Evolutionary conservation across 2,113 vertebrate genomes (phyloP).

Genomic region (Platysteira castanea): DNA sequence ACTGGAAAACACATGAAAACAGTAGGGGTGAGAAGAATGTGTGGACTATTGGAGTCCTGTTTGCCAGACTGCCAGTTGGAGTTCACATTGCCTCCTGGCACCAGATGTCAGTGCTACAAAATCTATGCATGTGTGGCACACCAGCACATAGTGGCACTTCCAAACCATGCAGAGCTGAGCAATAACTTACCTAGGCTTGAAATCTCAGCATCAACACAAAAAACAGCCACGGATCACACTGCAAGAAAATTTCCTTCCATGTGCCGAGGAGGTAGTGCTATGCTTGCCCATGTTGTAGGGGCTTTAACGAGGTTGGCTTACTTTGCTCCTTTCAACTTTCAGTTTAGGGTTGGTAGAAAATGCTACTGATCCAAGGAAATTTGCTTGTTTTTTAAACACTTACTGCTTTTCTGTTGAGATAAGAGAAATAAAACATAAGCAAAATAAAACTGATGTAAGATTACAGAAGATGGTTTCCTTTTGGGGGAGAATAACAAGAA

Average conservation of each 20-base stretch:
- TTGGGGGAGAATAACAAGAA: neutral
- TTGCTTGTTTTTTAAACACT: neutral
- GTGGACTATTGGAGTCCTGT: accelerated
- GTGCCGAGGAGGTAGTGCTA: neutral
- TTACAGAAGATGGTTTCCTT: neutral
- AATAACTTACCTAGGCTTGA: neutral
- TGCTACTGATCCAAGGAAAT: neutral
- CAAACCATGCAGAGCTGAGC: neutral
- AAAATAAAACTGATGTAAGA: neutral
- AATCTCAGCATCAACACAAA: neutral
- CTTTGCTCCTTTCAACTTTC: neutral
- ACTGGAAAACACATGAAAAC: neutral
- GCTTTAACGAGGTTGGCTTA: neutral
- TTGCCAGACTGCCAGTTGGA: neutral
- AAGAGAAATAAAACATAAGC: neutral
- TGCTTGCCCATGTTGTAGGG: neutral
- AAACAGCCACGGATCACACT: neutral
- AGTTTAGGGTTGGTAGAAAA: neutral
- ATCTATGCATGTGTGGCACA: neutral
- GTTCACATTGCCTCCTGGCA: neutral
- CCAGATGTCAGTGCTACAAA: constrained; percentile 28
- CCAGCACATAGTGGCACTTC: accelerated
- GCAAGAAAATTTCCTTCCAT: neutral
- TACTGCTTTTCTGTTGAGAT: neutral
- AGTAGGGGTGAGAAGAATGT: accelerated